phyloP scores from a whole-genome alignment of 2,113 vertebrate genomes.

The Junco hyemalis region DNA sequence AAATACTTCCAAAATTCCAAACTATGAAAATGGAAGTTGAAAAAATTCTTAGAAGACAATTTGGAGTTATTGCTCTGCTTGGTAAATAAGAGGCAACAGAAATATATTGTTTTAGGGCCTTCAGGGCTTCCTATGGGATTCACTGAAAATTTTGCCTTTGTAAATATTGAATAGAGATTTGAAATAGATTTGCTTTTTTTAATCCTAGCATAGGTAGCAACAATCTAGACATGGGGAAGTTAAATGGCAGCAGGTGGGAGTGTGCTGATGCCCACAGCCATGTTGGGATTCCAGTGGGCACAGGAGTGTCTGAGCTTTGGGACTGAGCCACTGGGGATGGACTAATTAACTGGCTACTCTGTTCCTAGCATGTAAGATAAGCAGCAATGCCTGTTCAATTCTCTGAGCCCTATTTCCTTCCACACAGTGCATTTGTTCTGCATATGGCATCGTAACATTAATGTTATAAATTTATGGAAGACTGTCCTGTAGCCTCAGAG shows the following conservation, averaged over 20 bases:
- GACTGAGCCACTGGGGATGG: not conserved
- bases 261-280: not conserved
- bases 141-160: not conserved
- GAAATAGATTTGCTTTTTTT: not conserved
- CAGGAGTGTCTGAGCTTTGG: slow-evolving; percentile 14
- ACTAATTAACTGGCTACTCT: not conserved
- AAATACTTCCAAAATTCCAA: not conserved
- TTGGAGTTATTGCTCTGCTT: slow-evolving; percentile 46
- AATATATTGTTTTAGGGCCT: not conserved
- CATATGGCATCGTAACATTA: slow-evolving; percentile 58
- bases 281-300: slow-evolving; percentile 3
- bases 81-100: slow-evolving; percentile 30
- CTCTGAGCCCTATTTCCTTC: slow-evolving; percentile 57
- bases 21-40: not conserved
- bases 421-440: slow-evolving; percentile 54
- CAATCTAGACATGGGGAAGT: not conserved
- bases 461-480: slow-evolving; percentile 55
- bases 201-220: not conserved
- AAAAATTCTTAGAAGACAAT: slow-evolving; percentile 7
- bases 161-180: not conserved
- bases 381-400: slow-evolving; percentile 13
- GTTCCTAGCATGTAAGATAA: slow-evolving; percentile 13
- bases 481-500: slow-evolving; percentile 37
- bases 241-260: not conserved
- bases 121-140: not conserved